A percentile compares a stretch with the other conserved stretches of the same genome.
phyloP scores from a whole-genome alignment of 2,888 invertebrate species.

The Mesorhabditis spiculigera region DNA sequence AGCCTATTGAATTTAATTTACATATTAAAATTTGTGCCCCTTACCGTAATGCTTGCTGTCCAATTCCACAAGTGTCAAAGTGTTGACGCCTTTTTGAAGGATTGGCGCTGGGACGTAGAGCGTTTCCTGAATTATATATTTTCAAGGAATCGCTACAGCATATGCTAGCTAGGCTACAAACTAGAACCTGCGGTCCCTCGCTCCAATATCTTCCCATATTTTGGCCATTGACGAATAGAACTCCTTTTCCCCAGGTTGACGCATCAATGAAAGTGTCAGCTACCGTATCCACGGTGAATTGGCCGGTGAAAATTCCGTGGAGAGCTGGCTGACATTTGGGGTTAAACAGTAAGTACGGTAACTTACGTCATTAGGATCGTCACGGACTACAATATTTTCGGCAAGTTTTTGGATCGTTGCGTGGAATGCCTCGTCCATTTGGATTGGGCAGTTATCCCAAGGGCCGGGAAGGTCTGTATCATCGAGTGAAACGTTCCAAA shows the following conservation, averaged over 20 bases:
- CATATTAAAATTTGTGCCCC: neutral
- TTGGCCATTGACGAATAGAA: conserved; percentile 63
- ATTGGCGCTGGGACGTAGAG: conserved; percentile 42
- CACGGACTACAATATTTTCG: neutral
- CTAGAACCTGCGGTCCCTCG: conserved; percentile 58
- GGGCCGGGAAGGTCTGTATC: neutral
- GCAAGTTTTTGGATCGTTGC: neutral
- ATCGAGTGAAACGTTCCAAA: neutral
- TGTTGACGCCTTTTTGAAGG: conserved; percentile 30
- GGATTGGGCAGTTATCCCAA: neutral
- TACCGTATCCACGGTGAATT: conserved; percentile 20
- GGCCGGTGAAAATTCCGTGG: conserved; percentile 26
- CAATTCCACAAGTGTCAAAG: conserved; percentile 39
- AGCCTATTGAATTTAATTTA: neutral
- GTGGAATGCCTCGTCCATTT: neutral
- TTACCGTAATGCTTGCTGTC: neutral
- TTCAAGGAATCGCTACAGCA: too few species aligned
- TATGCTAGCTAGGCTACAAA: too few species aligned
- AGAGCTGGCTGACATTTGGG: neutral
- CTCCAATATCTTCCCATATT: conserved; percentile 67
- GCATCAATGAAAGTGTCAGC: conserved; percentile 48
- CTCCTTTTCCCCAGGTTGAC: conserved; percentile 61
- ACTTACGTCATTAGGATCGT: too few species aligned
- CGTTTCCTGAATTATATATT: conserved; percentile 25
- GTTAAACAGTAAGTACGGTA: neutral